phyloP scores from a whole-genome alignment of 2,797 vertebrate species.

The Lepilemur ruficaudatus region DNA sequence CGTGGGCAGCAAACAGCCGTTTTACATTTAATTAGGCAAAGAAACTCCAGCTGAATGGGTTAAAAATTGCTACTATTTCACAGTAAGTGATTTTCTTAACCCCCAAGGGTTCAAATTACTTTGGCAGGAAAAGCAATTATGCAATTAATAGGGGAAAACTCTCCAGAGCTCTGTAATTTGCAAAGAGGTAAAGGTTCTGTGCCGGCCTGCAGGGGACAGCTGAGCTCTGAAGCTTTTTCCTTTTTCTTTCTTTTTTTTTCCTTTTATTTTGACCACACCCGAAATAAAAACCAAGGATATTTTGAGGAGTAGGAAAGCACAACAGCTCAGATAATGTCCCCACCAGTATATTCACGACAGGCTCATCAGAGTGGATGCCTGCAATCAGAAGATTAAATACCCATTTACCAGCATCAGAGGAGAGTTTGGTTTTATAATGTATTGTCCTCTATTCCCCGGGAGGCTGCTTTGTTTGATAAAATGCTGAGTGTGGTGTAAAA shows the following conservation, averaged over 20 bases:
- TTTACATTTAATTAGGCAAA: constrained; percentile 81
- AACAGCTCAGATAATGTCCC: constrained; percentile 87
- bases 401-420: constrained; percentile 88
- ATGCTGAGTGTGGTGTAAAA: constrained; percentile 91
- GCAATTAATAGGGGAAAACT: constrained; percentile 82
- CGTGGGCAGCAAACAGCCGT: neutral
- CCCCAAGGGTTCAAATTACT: constrained; percentile 83
- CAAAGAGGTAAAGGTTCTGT: constrained; percentile 77
- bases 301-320: constrained; percentile 81
- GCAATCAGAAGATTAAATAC: constrained; percentile 88
- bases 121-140: constrained; percentile 84
- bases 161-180: constrained; percentile 80
- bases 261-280: constrained; percentile 77
- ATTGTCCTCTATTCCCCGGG: constrained; percentile 86
- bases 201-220: constrained; percentile 74
- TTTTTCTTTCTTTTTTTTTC: neutral
- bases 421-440: constrained; percentile 89
- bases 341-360: constrained; percentile 90
- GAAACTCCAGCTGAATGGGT: constrained; percentile 80
- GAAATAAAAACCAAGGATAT: constrained; percentile 82
- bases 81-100: constrained; percentile 84
- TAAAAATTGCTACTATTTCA: constrained; percentile 83
- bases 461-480: constrained; percentile 93
- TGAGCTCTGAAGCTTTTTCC: constrained; percentile 65
- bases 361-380: constrained; percentile 87